These are phyloP conservation scores for Sinosuthora webbiana DNA, from an alignment of 2,113 vertebrate genomes.

Conservation along the genomic window DNA sequence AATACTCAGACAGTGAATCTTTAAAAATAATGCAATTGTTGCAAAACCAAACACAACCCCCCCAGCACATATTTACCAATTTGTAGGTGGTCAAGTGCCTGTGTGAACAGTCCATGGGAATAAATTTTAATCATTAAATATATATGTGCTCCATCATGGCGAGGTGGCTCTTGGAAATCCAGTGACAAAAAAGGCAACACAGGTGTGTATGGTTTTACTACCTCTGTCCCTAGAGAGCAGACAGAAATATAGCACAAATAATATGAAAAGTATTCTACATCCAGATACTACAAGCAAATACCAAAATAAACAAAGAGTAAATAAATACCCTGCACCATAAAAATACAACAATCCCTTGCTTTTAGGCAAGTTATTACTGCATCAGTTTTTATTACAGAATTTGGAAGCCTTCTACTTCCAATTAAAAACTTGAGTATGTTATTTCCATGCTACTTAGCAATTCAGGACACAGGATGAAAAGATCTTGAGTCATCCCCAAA, in stretches of 20 bases:
- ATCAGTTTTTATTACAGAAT: neutral
- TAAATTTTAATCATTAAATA: conserved; percentile 96
- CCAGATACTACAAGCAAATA: neutral
- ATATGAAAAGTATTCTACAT: neutral
- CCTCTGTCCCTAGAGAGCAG: conserved; percentile 77
- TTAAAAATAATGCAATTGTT: neutral
- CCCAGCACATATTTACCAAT: conserved; percentile 74
- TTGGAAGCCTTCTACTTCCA: neutral
- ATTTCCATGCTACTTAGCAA: neutral
- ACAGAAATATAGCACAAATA: neutral
- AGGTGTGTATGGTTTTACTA: conserved; percentile 93
- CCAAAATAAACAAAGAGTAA: neutral
- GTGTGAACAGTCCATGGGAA: conserved; percentile 83
- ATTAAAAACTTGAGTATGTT: neutral
- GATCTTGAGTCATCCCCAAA: neutral
- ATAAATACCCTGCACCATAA: neutral
- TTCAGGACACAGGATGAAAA: neutral
- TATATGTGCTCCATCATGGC: conserved; percentile 64
- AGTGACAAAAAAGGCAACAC: conserved; percentile 76
- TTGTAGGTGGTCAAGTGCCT: conserved; percentile 79
- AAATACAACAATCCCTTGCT: neutral
- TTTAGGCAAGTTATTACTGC: neutral
- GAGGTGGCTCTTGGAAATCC: conserved; percentile 57
- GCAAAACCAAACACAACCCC: neutral
- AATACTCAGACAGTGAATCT: neutral